Conservation (phyloP, 2,113 vertebrate species). For the Chaetorhynchus papuensis region DNA sequence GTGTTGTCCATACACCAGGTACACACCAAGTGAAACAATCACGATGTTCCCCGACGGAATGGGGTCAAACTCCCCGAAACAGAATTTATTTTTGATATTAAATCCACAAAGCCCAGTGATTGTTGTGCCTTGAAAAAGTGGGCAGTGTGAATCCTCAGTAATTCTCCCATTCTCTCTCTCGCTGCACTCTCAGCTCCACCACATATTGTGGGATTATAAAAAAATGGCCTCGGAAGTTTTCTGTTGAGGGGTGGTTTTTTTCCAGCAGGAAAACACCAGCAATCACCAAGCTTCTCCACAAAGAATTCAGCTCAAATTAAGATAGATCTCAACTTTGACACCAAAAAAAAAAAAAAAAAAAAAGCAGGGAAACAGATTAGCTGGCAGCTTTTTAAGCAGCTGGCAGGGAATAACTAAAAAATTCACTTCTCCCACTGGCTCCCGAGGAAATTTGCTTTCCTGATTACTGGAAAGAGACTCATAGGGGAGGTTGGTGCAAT, state of each 20-base stretch:
- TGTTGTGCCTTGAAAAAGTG: neutral
- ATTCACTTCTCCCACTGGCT: conserved; percentile 46
- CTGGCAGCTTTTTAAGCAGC: conserved; percentile 55
- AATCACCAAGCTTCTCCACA: neutral
- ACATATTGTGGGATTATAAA: neutral
- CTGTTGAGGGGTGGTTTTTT: neutral
- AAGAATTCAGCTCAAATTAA: conserved; percentile 1
- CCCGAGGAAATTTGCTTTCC: conserved; percentile 66
- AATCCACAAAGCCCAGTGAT: neutral
- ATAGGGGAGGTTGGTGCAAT: conserved; percentile 63
- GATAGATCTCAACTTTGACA: conserved; percentile 34
- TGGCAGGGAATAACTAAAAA: conserved; percentile 59
- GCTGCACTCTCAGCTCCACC: neutral
- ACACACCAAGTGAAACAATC: too few species aligned
- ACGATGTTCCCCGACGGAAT: accelerated
- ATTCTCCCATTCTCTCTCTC: neutral
- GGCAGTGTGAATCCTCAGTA: neutral
- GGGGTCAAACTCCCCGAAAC: neutral
- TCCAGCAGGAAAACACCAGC: neutral
- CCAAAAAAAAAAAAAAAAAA: neutral
- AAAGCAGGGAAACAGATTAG: conserved; percentile 45
- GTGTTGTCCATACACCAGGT: accelerated
- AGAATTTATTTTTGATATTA: neutral
- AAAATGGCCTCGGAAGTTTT: neutral
- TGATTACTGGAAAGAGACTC: conserved; percentile 77